These are phyloP conservation scores for Pollimyrus isidori DNA, from an alignment of 2,113 vertebrate genomes.

Conservation along the genomic window DNA sequence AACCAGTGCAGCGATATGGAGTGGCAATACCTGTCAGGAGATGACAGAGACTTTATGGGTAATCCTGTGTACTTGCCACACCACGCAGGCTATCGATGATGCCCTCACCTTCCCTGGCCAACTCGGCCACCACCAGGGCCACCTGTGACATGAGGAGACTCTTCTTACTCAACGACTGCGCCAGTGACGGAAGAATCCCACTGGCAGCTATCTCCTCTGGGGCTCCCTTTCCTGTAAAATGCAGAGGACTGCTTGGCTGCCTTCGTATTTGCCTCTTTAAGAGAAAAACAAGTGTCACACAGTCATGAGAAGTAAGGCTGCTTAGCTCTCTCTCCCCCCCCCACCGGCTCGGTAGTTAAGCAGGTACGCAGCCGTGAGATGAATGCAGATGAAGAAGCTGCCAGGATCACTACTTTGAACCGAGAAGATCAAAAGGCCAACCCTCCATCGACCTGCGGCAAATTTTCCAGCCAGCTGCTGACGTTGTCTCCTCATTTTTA, in stretches of 20 bases:
- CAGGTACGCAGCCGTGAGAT: neutral
- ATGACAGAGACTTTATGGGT: neutral
- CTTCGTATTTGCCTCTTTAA: neutral
- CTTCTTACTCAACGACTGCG: slow-evolving; percentile 56
- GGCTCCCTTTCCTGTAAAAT: slow-evolving; percentile 59
- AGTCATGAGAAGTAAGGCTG: neutral
- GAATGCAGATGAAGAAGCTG: slow-evolving; percentile 7
- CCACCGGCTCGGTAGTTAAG: neutral
- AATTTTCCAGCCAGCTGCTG: neutral
- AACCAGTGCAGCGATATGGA: neutral
- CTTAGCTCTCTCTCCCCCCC: neutral
- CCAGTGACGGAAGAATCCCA: slow-evolving; percentile 60
- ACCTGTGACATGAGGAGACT: slow-evolving; percentile 59
- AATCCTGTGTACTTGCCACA: neutral
- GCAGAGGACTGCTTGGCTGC: neutral
- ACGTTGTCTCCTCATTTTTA: neutral
- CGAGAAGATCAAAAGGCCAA: neutral
- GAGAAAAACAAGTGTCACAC: neutral
- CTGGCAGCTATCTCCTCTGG: slow-evolving; percentile 55
- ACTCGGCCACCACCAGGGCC: slow-evolving; percentile 71
- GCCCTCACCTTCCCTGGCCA: slow-evolving; percentile 69
- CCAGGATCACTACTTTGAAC: neutral
- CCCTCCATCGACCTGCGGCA: neutral
- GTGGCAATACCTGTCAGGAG: neutral
- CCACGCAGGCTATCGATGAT: neutral